These are phyloP conservation scores for Apolygus lucorum DNA, from an alignment of 1,140 invertebrate genomes.

Conservation along the genomic window DNA sequence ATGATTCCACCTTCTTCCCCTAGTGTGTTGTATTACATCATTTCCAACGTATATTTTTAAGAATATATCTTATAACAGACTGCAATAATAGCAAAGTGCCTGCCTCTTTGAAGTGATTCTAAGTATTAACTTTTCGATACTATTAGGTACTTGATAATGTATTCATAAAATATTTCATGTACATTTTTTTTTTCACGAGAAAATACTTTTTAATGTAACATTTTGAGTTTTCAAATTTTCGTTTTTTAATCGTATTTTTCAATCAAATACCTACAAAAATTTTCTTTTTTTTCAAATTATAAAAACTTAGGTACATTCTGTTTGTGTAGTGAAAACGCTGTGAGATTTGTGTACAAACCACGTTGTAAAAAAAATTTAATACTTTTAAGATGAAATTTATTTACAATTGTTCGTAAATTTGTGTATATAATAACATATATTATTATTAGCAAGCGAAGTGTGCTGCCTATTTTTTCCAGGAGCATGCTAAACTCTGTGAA, in stretches of 20 bases:
- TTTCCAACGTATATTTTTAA: not conserved
- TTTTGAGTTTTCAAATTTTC: too few species aligned
- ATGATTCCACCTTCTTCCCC: not conserved
- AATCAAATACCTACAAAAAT: too few species aligned
- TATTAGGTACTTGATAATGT: too few species aligned
- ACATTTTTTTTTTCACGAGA: too few species aligned
- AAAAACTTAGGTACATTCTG: too few species aligned
- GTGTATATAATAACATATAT: not conserved
- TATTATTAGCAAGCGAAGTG: conserved; percentile 26
- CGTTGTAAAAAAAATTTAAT: not conserved
- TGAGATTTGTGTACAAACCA: not conserved
- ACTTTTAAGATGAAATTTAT: not conserved
- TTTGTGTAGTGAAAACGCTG: not conserved
- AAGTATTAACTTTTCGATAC: too few species aligned
- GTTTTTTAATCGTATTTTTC: too few species aligned
- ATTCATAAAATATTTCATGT: too few species aligned
- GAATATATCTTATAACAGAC: not conserved
- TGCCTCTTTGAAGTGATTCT: not conserved
- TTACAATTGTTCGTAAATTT: not conserved
- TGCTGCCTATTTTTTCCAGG: conserved; percentile 49
- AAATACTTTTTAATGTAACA: too few species aligned
- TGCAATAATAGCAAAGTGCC: conserved; percentile 3
- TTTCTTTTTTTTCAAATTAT: too few species aligned
- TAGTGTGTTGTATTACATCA: not conserved
- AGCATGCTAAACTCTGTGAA: conserved; percentile 81